Evolutionary conservation across 2,888 invertebrate species (phyloP), one percentile per base, ranked within the genome.

Genomic region (Synanthedon andrenaeformis): DNA sequence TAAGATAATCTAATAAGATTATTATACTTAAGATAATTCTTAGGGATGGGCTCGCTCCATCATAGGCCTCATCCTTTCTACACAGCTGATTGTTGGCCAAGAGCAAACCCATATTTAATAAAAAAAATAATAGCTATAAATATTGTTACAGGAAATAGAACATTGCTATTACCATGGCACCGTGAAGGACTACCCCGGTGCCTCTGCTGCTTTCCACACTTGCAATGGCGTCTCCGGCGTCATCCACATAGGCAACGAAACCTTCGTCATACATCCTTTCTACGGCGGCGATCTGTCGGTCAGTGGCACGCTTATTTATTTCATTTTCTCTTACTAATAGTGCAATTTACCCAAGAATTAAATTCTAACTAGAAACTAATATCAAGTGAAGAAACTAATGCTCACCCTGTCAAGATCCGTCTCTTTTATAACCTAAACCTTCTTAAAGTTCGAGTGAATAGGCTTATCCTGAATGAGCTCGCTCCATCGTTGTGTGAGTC

Each of bases 121-220:
- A n/a, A n/a, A n/a, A n/a, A n/a, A n/a, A 35, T 35, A 35, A 45
- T 45, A 45, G 6, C 10, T 49, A n/a, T 45, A 6, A n/a, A 45
- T 45, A 45, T 45, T 45, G 79, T 50, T 51, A 0, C 90, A 96
- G 96, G 96, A 96, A 89, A 96, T 97, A 82, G 98, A 98, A 83
- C 98, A 98, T 88, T 99, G 99, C 82, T 99, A 98, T 90, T 99
- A 99, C 85, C 98, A 99, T 82, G 98, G 98, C 57, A 95, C 95
- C 3, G 97, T 99, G 56, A 97, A 96, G 82, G 97, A 97, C 88
- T 96, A 97, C 86, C 96, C 97, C 6, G 97, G 96, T 62, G 97
- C 98, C 19, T 95, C 95, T 61, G 98, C 98, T 23, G 98, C 98
- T 65, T 95, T 99, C 88, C 96, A 97, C 86, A 99, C 98, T 53